These are phyloP conservation scores for Coendou prehensilis DNA, from an alignment of 2,797 vertebrate genomes.

Conservation along the genomic window DNA sequence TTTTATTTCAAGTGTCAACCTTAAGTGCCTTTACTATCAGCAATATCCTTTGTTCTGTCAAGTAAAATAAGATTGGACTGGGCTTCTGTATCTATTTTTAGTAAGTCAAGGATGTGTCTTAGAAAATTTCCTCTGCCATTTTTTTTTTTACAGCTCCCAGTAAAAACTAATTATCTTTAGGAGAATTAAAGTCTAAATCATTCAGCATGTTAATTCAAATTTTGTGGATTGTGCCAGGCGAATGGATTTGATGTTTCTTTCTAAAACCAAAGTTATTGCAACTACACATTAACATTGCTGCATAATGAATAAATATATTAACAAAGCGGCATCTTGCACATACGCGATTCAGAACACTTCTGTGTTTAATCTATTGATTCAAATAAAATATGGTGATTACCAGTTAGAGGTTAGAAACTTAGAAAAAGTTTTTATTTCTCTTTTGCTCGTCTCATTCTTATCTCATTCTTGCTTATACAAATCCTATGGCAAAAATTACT, in stretches of 20 bases:
- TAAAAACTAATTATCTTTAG: slow-evolving; percentile 49
- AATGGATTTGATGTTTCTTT: slow-evolving; percentile 59
- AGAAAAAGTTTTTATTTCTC: slow-evolving; percentile 57
- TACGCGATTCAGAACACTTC: not conserved
- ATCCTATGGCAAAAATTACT: slow-evolving; percentile 42
- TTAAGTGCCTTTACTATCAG: slow-evolving; percentile 34
- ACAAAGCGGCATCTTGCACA: not conserved
- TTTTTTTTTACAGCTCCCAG: not conserved
- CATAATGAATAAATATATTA: not conserved
- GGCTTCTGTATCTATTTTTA: slow-evolving; percentile 53
- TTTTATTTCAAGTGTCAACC: not conserved
- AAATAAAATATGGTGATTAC: not conserved
- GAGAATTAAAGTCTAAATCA: slow-evolving; percentile 68
- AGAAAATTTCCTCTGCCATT: slow-evolving; percentile 33
- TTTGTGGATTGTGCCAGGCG: slow-evolving; percentile 46
- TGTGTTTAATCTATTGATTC: not conserved
- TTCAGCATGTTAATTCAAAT: slow-evolving; percentile 56
- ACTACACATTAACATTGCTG: slow-evolving; percentile 55
- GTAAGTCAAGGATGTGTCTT: slow-evolving; percentile 55
- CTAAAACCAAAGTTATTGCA: slow-evolving; percentile 28
- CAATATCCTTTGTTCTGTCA: slow-evolving; percentile 39
- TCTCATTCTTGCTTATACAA: slow-evolving; percentile 65
- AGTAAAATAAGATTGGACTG: slow-evolving; percentile 47
- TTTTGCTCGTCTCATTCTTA: slow-evolving; percentile 62
- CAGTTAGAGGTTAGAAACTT: not conserved